These are phyloP conservation scores for Chaetura pelagica DNA, from an alignment of 2,113 vertebrate species.

Conservation along the genomic window DNA sequence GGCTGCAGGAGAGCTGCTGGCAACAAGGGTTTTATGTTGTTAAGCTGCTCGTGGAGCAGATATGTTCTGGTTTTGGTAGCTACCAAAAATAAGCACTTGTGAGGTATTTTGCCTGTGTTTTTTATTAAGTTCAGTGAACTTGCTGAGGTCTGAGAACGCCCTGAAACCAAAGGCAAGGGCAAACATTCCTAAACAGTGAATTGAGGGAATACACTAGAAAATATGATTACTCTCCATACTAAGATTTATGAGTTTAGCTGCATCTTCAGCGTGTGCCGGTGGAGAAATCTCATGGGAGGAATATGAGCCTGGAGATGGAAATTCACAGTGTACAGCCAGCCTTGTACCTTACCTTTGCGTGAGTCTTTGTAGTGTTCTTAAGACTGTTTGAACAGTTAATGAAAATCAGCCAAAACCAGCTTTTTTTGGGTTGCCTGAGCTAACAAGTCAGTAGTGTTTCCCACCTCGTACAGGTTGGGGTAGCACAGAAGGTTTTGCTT, in stretches of 20 bases:
- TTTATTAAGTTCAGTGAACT: constrained; percentile 30
- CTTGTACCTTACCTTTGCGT: background rate
- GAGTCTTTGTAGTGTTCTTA: background rate
- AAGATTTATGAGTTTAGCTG: constrained; percentile 11
- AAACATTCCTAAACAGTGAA: constrained; percentile 33
- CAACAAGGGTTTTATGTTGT: background rate
- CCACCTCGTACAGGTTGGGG: background rate
- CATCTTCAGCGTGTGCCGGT: background rate
- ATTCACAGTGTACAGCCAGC: background rate
- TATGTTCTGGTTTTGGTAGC: background rate
- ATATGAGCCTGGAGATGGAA: background rate
- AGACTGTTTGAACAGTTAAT: background rate
- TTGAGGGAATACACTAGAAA: constrained; percentile 31
- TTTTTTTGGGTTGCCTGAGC: background rate
- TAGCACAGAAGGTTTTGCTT: background rate
- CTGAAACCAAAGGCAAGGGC: constrained; percentile 11
- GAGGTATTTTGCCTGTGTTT: background rate
- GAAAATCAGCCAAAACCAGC: background rate
- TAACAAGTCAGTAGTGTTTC: background rate
- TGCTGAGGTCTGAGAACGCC: constrained; percentile 11
- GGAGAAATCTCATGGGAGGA: constrained; percentile 34
- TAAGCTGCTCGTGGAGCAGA: background rate
- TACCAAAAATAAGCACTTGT: constrained; percentile 3
- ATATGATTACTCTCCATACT: background rate
- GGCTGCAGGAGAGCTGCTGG: background rate